Base-by-base conservation (phyloP, 2,113 vertebrate species). In the Mandrillus leucophaeus region DNA sequence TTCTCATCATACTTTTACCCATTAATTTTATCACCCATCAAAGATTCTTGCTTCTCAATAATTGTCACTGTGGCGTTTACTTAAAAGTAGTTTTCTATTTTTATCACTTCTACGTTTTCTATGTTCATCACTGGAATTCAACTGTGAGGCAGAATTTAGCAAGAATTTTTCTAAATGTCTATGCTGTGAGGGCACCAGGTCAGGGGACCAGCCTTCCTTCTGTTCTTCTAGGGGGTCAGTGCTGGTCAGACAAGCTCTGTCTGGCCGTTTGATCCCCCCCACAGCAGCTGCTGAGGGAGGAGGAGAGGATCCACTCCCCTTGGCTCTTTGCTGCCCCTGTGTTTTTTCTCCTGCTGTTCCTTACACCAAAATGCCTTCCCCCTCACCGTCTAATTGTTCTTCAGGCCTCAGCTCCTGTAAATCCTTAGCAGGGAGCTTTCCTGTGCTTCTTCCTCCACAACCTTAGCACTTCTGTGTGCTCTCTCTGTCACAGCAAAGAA, bases 141-240 rank as follows among this genome's bases (percentile, higher is more conserved):
- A 76, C 40, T 35, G n/a, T 35, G 59, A 95, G 88, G n/a, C n/a
- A 95, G 93, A 95, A 95, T 78, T 94, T 64, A 66, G 30, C 0
- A 1, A 73, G 66, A 23, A 76, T 90, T 97, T 97, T 97, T 93
- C 87, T 80, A 83, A 57, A 61, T 83, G 59, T 89, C 68, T 80
- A 48, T 93, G 70, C 27, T 92, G 3, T 38, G 32, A 96, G 23
- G 57, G 93, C 94, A 93, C 12, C n/a, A 3, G 89, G 88, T 92
- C 82, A 92, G 68, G 79, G 73, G 90, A 84, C n/a, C 90, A 79
- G 10, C 79, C 75, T 93, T 43, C 86, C 45, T 88, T 95, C 40
- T 87, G 48, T 87, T 90, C 27, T 48, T 68, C 59, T 52, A 59
- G n/a, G 45, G 9, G 23, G 52, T 86, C 52, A 57, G 38, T 57